Conservation (phyloP, 2,113 vertebrate species). For the Cynopterus brachyotis region DNA sequence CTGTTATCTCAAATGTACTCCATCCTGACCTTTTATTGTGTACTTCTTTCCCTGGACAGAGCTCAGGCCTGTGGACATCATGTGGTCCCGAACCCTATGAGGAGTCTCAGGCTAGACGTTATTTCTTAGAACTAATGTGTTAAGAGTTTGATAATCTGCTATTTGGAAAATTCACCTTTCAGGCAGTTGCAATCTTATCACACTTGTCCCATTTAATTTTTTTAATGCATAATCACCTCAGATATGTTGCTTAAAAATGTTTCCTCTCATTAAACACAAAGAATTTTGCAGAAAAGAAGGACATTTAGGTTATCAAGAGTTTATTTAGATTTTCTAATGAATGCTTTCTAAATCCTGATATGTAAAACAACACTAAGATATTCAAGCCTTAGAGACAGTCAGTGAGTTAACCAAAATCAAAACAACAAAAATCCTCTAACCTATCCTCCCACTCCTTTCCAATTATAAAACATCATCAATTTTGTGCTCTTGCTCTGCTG, state of each 20-base stretch:
- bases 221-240: background rate
- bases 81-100: background rate
- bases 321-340: conserved; percentile 38
- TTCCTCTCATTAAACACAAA: conserved; percentile 31
- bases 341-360: conserved; percentile 30
- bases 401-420: conserved; percentile 13
- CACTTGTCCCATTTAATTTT: background rate
- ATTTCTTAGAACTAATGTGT: background rate
- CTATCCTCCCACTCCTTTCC: background rate
- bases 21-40: background rate
- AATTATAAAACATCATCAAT: background rate
- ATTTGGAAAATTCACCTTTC: conserved; percentile 7
- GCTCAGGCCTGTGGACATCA: background rate
- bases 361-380: conserved; percentile 25
- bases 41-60: background rate
- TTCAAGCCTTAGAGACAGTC: background rate
- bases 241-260: background rate
- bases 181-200: conserved; percentile 1
- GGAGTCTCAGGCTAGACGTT: background rate
- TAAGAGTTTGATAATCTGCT: background rate
- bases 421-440: background rate
- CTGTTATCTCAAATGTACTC: background rate
- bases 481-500: conserved; percentile 46
- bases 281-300: conserved; percentile 26
- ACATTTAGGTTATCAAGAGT: background rate